Base-by-base conservation (phyloP, 1,140 invertebrate genomes). In the Oppia nitens region DNA sequence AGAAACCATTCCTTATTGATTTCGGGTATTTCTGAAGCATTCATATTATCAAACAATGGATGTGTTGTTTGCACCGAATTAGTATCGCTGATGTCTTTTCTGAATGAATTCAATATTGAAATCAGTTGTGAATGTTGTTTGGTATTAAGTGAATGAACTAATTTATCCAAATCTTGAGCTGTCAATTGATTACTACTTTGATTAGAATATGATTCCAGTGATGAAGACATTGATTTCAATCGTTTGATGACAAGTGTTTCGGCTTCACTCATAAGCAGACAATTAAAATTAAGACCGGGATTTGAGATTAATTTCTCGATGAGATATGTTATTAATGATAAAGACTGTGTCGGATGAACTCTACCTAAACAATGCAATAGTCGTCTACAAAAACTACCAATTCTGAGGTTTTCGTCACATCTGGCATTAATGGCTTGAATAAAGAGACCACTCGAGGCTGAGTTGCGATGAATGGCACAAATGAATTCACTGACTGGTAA, bases 361-460 rank as follows among this genome's bases (percentile, higher is more conserved):
- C 77, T 77, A 68, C 83, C 80, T 23, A 84, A 68, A 61, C 77
- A 80, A 47, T 74, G 70, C 53, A 84, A 62, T 12, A 80, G 68
- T 60, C 75, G 74, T 60, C 77, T 75, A 0, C 78, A 69, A 55
- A 79, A 74, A 54, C 71, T 74, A 0, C 79, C 6, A 76, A 69
- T 75, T 49, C 4, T 60, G 61, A 51, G 53, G n/a, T 25, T 23
- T 24, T 74, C 69, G 71, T 77, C 32, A 77, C 79, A 63, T 73
- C 78, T 64, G 3, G 74, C 68, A 66, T 72, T 70, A 21, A 86
- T 76, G 11, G 82, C 81, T 64, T 85, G 80, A 40, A 87, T 73
- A 64, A 88, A 75, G 21, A 85, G 65, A 21, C 78, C 79, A 63
- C 83, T 85, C 0, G 83, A 79, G 1, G 76, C 74, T 2, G 79